These are phyloP conservation scores for Halcyon senegalensis DNA, from an alignment of 2,113 vertebrate genomes.

Conservation along the genomic window DNA sequence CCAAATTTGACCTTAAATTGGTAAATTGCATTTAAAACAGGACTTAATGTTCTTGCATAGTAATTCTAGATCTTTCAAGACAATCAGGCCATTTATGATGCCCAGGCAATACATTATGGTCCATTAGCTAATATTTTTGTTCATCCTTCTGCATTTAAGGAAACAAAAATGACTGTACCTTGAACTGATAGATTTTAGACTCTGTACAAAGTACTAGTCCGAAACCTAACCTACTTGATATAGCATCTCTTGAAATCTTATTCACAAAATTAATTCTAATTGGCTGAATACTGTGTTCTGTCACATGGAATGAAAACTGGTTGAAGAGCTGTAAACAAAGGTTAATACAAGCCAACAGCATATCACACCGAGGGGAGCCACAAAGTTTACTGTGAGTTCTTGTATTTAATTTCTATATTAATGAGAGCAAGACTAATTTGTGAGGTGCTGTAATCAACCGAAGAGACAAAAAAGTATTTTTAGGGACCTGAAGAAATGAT, in stretches of 20 bases:
- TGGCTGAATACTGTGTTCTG: constrained; percentile 1
- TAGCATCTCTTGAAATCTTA: constrained; percentile 15
- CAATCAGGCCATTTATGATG: constrained; percentile 1
- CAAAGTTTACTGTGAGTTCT: neutral
- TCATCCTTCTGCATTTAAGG: constrained; percentile 27
- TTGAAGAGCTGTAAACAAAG: constrained; percentile 46
- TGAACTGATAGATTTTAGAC: constrained; percentile 15
- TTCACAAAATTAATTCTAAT: constrained; percentile 60
- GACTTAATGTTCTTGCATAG: constrained; percentile 9
- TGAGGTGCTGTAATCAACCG: neutral
- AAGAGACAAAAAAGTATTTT: neutral
- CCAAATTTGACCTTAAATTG: constrained; percentile 8
- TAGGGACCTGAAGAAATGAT: neutral
- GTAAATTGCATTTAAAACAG: constrained; percentile 32
- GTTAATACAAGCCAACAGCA: constrained; percentile 17
- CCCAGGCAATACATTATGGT: neutral
- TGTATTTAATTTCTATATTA: neutral
- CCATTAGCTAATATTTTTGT: constrained; percentile 37
- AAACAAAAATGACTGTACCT: neutral
- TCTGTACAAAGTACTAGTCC: neutral
- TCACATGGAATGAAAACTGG: constrained; percentile 39
- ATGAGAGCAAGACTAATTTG: neutral
- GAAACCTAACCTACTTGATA: constrained; percentile 4
- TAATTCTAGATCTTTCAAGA: constrained; percentile 7
- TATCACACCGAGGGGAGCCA: neutral